Base-by-base conservation (phyloP, 1,140 invertebrate species). In the Parapsyche elsis region DNA sequence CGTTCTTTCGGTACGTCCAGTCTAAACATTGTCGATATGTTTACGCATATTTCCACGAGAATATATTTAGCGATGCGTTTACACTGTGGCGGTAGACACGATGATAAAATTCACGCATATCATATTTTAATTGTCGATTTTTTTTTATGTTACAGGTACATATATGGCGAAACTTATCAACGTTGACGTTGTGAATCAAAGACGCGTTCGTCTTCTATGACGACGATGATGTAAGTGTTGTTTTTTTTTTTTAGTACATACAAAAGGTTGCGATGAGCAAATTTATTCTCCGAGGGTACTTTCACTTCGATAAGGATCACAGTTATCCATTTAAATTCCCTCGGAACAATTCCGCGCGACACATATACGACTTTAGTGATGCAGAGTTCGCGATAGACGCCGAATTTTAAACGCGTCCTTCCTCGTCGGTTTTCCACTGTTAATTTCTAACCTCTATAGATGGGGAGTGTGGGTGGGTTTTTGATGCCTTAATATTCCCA, bases 121-220 rank as follows among this genome's bases (percentile, higher is more conserved):
- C 2, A 53, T 53, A 53, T 53, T 53, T 38, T 38, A 12, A 53
- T 53, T 5, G 12, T 12, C 16, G 2, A 14, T 53, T 67, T 67
- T 67, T 67, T 12, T 67, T 64, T 64, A 14, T 67, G 64, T 67
- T 67, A 23, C 64, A 67, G 64, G 64, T 67, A 67, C 30, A 38
- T 7, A 38, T 7, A 38, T 67, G 64, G 12, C 24, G 64, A 67
- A 67, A 67, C 64, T 5, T 67, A 23, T 67, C 10, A 67, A 24
- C 24, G 26, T 26, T 26, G 23, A 67, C 9, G 64, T 23, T 14
- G 21, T 67, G 26, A 67, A 67, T 67, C 64, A 30, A 26, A 67
- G 4, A 23, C 21, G 19, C 59, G 24, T 64, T 64, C 59, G 12
- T 23, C 59, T 64, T 64, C 59, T 5, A 19, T 23, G 4, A 16